Evolutionary conservation across 2,888 invertebrate genomes (phyloP).

Genomic region (Tyria jacobaeae): DNA sequence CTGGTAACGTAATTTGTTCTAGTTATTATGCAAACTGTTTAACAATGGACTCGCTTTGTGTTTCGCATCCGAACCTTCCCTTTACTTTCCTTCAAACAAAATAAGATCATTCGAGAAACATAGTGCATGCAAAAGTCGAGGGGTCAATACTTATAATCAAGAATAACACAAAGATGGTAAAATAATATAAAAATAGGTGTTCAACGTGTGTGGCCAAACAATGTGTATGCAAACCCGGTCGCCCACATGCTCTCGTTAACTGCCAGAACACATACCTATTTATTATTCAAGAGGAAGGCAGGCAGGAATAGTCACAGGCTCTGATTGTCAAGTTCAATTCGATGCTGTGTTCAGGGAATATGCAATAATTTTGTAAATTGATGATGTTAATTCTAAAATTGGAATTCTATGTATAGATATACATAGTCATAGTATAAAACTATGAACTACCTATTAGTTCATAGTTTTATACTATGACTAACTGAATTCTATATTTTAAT

Average conservation of each 20-base stretch:
- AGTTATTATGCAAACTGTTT: conserved; percentile 20
- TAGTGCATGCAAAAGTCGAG: conserved; percentile 17
- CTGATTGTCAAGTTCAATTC: conserved; percentile 49
- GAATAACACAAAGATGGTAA: conserved; percentile 12
- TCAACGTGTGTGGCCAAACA: conserved; percentile 52
- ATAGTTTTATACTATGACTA: too few species aligned
- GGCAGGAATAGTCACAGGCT: conserved; percentile 50
- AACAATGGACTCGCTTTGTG: conserved; percentile 13
- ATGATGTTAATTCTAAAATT: not conserved
- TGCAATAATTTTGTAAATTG: not conserved
- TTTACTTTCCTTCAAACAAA: conserved; percentile 15
- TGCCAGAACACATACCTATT: conserved; percentile 65
- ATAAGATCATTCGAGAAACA: conserved; percentile 38
- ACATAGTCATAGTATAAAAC: too few species aligned
- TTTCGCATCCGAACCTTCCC: conserved; percentile 7
- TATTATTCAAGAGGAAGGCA: conserved; percentile 67
- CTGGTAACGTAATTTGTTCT: conserved; percentile 19
- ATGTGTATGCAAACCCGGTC: conserved; percentile 44
- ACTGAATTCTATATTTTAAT: too few species aligned
- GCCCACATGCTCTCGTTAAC: conserved; percentile 59
- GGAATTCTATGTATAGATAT: too few species aligned
- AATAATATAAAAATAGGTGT: conserved; percentile 51
- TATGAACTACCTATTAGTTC: too few species aligned
- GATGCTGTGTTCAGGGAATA: not conserved
- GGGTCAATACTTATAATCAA: conserved; percentile 42